phyloP scores from a whole-genome alignment of 2,888 invertebrate species.

The Drosophila barbarae region DNA sequence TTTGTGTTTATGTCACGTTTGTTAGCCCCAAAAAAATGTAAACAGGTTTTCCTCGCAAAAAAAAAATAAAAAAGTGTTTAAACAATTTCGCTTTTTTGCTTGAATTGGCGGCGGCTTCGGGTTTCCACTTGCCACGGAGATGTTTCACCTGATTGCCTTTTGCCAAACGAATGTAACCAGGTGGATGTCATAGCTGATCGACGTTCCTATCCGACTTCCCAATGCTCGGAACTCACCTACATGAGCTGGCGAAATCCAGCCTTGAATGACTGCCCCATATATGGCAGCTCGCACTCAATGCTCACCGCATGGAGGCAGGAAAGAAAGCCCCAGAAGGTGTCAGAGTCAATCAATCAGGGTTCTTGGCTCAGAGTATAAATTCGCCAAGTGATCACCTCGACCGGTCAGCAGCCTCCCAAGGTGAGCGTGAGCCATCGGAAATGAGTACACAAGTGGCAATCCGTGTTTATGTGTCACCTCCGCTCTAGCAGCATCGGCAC shows the following conservation, averaged over 20 bases:
- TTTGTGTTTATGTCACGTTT: constrained; percentile 69
- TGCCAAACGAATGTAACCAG: constrained; percentile 24
- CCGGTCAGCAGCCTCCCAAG: constrained; percentile 58
- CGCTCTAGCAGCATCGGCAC: constrained; percentile 13
- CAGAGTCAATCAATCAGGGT: constrained; percentile 33
- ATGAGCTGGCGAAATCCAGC: constrained; percentile 18
- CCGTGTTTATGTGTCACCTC: constrained; percentile 56
- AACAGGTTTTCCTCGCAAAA: constrained; percentile 58
- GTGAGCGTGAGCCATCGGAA: constrained; percentile 66
- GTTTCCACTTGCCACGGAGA: constrained; percentile 23
- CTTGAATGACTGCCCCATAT: constrained; percentile 35
- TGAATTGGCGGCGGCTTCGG: constrained; percentile 33
- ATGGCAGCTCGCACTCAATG: constrained; percentile 23
- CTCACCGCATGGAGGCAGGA: constrained; percentile 10
- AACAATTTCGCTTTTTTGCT: constrained; percentile 65
- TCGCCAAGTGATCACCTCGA: constrained; percentile 28
- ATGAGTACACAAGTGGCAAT: constrained; percentile 47
- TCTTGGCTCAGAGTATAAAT: constrained; percentile 29
- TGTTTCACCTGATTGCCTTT: constrained; percentile 39
- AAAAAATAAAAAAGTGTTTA: constrained; percentile 21
- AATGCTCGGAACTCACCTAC: constrained; percentile 33
- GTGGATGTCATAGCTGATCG: constrained; percentile 18
- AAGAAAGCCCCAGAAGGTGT: constrained; percentile 28
- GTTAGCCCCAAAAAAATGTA: constrained; percentile 44
- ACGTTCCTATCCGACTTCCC: constrained; percentile 17